A percentile compares a stretch with the other conserved stretches of the same genome.
Conservation (phyloP, 2,797 vertebrate species). For the Aselliscus stoliczkanus region DNA sequence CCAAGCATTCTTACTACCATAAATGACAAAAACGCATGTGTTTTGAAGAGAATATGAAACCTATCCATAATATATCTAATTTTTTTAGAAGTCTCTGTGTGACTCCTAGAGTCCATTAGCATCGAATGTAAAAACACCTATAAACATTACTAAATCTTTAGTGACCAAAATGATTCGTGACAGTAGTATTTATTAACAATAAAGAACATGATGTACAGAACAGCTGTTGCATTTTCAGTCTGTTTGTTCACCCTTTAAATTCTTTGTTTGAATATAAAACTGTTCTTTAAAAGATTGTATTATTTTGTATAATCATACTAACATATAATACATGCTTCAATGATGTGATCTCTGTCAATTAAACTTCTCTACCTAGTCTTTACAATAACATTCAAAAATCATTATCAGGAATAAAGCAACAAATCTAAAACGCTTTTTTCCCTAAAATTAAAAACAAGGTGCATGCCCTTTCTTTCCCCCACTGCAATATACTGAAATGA, state of each 20-base stretch:
- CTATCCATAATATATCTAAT: neutral
- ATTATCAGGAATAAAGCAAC: slow-evolving; percentile 58
- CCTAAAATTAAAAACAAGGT: slow-evolving; percentile 70
- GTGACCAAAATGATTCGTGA: slow-evolving; percentile 16
- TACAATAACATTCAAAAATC: slow-evolving; percentile 60
- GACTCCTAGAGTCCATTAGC: neutral
- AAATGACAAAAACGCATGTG: neutral
- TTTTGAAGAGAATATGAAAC: neutral
- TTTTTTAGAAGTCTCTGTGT: neutral
- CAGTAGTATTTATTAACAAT: neutral
- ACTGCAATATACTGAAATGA: slow-evolving; percentile 51
- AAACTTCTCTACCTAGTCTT: slow-evolving; percentile 66
- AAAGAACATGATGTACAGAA: neutral
- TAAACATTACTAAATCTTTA: neutral
- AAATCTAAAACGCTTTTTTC: slow-evolving; percentile 58
- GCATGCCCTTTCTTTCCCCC: slow-evolving; percentile 48
- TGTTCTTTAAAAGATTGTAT: slow-evolving; percentile 61
- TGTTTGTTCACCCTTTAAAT: slow-evolving; percentile 65
- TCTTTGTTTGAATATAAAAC: slow-evolving; percentile 59
- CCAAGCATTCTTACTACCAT: neutral
- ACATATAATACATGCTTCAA: slow-evolving; percentile 65
- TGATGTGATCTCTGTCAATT: slow-evolving; percentile 67
- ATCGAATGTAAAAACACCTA: neutral
- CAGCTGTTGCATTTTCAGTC: neutral
- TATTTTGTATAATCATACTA: slow-evolving; percentile 71